Evolutionary conservation across 2,113 vertebrate genomes (phyloP), one percentile per base, ranked within the genome.

Genomic region (Eidolon helvum): DNA sequence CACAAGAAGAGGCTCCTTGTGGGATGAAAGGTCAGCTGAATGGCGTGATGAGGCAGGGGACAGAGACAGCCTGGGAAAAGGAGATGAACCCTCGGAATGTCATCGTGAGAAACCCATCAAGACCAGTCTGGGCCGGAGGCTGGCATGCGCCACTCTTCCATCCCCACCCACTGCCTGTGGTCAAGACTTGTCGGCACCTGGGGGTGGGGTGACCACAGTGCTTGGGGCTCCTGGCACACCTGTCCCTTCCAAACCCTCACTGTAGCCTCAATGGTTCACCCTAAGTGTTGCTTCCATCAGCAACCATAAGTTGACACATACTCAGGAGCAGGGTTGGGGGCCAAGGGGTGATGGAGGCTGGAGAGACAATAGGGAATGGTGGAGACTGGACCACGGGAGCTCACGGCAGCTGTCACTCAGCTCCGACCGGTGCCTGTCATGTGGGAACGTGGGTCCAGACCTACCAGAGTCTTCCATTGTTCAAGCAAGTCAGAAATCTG

Each of bases 91-190:
- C 16, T 6, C 0, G 1, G 14, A 28, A 15, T 3, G 65, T 69
- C 91, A 30, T 8, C n/a, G 0, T 7, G 80, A 92, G 69, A 72
- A 50, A 72, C 50, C 38, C 59, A 45, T 74, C 19, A 50, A 16
- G 50, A 33, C 10, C 5, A 1, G 87, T 26, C 75, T 4, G 8
- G 10, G 78, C 40, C 2, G 0, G 57, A 84, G 72, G 21, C 65
- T 35, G 72, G 38, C 3, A 3, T 9, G 19, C 0, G 0, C 43
- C 63, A 12, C 38, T 30, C 63, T 45, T 48, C 66, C 11, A 7
- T 5, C 72, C 26, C 1, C 9, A 3, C 87, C 82, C 59, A 26
- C 33, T 12, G 12, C 87, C 45, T 48, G 38, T 21, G 15, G 40
- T 59, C 83, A 38, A 69, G 80, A n/a, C 33, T n/a, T 57, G 50